phyloP scores from a whole-genome alignment of 2,113 vertebrate species.

The Myxocyprinus asiaticus region DNA sequence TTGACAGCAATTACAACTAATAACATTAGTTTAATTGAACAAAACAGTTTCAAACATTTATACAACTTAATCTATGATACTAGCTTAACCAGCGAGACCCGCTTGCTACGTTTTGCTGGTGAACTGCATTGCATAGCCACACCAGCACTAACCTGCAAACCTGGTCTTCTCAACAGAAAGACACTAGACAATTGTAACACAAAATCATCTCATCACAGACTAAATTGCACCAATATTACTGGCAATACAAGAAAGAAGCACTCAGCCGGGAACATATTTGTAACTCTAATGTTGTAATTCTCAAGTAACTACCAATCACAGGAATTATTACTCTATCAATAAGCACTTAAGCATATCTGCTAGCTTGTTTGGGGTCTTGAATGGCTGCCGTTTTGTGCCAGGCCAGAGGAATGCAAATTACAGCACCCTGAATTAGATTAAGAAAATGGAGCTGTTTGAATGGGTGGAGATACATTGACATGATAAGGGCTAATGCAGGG shows the following conservation, averaged over 20 bases:
- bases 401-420: background rate
- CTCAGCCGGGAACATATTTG: background rate
- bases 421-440: conserved; percentile 10
- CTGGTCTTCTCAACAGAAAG: too few species aligned
- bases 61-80: too few species aligned
- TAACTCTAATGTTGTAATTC: background rate
- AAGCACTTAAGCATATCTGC: conserved; percentile 30
- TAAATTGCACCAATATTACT: background rate
- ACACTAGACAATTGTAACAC: background rate
- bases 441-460: background rate
- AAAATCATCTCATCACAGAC: background rate
- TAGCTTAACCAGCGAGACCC: too few species aligned
- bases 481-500: conserved; percentile 5
- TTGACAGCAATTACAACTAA: too few species aligned
- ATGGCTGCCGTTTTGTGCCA: background rate
- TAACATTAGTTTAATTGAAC: too few species aligned
- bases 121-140: too few species aligned
- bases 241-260: background rate
- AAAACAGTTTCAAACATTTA: too few species aligned
- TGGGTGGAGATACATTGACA: background rate
- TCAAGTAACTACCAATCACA: background rate
- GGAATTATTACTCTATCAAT: conserved; percentile 36
- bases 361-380: conserved; percentile 15
- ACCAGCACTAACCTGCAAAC: too few species aligned
- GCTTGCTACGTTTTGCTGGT: too few species aligned